Conservation (phyloP, 1,140 invertebrate species). For the Zaprionus taronus region DNA sequence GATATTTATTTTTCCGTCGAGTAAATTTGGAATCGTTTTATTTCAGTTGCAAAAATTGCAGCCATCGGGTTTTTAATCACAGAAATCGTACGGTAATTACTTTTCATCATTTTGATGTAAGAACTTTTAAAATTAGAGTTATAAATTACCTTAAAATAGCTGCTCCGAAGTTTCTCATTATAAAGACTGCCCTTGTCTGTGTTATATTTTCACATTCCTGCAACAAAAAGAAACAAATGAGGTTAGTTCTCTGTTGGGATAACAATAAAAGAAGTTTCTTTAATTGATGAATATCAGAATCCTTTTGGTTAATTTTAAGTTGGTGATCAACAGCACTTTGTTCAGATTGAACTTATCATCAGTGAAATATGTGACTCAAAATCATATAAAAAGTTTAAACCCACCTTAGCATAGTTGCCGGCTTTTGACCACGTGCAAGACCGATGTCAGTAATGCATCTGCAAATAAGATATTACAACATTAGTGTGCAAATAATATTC, state of each 20-base stretch:
- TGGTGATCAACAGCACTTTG: slow-evolving; percentile 72
- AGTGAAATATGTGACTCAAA: slow-evolving; percentile 18
- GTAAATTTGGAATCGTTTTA: background rate
- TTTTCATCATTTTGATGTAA: slow-evolving; percentile 49
- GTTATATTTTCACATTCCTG: slow-evolving; percentile 2
- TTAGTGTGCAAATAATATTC: background rate
- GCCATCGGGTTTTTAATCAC: slow-evolving; percentile 68
- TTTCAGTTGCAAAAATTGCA: slow-evolving; percentile 76
- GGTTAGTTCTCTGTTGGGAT: slow-evolving; percentile 31
- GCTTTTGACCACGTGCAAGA: slow-evolving; percentile 51
- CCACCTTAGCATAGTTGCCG: slow-evolving; percentile 17
- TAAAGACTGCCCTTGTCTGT: background rate
- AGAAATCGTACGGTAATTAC: slow-evolving; percentile 74
- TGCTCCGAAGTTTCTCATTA: background rate
- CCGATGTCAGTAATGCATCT: slow-evolving; percentile 3
- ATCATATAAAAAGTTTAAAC: background rate
- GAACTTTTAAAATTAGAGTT: background rate
- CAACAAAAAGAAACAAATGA: slow-evolving; percentile 1
- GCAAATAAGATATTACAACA: background rate
- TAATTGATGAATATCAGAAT: slow-evolving; percentile 58
- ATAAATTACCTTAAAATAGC: background rate
- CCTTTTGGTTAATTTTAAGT: slow-evolving; percentile 81
- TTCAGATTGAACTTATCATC: slow-evolving; percentile 83
- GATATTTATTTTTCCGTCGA: background rate
- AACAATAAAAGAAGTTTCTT: background rate